These are phyloP conservation scores for Lathamus discolor DNA, from an alignment of 2,113 vertebrate genomes.

Conservation along the genomic window DNA sequence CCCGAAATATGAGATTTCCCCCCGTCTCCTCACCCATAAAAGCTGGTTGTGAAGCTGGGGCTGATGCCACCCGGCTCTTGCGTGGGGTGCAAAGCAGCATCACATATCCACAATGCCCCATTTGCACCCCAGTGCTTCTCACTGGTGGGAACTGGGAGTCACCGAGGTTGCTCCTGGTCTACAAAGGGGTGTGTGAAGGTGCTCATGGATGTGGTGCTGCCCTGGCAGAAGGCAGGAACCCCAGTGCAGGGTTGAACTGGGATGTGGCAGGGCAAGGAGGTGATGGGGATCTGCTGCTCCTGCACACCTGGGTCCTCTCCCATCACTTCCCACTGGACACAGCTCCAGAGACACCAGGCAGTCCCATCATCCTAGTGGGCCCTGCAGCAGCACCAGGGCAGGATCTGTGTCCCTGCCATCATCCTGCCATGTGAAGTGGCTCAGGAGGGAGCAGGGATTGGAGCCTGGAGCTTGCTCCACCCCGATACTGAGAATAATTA, in stretches of 20 bases:
- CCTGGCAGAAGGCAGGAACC: rapidly evolving
- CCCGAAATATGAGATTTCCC: rapidly evolving
- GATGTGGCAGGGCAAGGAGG: neutral
- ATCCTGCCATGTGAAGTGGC: neutral
- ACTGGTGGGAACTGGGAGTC: neutral
- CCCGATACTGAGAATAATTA: conserved; percentile 18
- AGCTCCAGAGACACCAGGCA: rapidly evolving
- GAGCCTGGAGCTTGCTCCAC: neutral
- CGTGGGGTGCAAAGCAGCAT: rapidly evolving
- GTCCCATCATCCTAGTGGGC: neutral
- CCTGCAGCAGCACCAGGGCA: neutral
- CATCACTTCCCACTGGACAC: neutral
- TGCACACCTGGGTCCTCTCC: rapidly evolving
- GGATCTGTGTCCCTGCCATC: neutral
- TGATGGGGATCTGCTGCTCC: neutral
- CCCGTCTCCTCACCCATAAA: neutral
- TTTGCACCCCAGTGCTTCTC: neutral
- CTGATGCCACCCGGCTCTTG: rapidly evolving
- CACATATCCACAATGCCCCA: rapidly evolving
- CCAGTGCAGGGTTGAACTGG: rapidly evolving
- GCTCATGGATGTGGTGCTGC: neutral
- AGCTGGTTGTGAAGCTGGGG: rapidly evolving
- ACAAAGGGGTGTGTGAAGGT: neutral
- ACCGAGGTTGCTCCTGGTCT: neutral
- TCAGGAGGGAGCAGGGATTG: neutral